These are phyloP conservation scores for Heterocephalus glaber DNA, from an alignment of 2,113 vertebrate species.

Conservation along the genomic window DNA sequence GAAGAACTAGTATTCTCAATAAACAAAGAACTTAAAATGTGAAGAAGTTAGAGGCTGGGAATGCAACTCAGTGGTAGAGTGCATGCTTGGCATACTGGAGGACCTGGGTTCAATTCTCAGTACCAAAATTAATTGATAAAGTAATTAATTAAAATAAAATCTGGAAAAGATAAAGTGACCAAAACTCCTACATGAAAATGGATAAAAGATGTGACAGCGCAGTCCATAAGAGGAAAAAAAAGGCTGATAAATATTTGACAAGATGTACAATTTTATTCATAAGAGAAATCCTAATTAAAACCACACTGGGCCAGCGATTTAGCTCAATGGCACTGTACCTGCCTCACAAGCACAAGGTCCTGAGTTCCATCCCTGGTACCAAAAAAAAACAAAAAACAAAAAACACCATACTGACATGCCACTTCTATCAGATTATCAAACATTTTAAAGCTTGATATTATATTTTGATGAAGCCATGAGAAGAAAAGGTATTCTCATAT, in stretches of 20 bases:
- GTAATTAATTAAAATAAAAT: neutral
- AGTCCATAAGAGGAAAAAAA: neutral
- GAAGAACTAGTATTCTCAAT: neutral
- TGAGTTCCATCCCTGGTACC: no score
- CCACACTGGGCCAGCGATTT: no score
- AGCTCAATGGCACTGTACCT: no score
- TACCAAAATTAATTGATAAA: neutral
- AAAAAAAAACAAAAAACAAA: no score
- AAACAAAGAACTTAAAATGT: neutral
- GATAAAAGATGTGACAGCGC: neutral
- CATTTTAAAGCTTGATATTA: neutral
- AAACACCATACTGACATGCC: neutral
- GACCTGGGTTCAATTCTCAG: neutral
- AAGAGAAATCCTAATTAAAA: neutral
- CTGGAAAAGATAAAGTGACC: neutral
- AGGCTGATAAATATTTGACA: neutral
- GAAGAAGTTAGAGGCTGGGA: neutral
- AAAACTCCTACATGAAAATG: slow-evolving; percentile 15
- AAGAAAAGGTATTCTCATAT: slow-evolving; percentile 15
- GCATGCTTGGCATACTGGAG: neutral
- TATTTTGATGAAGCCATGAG: neutral
- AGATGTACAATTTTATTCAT: neutral
- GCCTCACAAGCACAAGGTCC: no score
- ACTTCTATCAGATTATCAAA: neutral
- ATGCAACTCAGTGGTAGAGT: neutral